Conservation (phyloP, 2,797 vertebrate genomes). For the Dicrostonyx torquatus region DNA sequence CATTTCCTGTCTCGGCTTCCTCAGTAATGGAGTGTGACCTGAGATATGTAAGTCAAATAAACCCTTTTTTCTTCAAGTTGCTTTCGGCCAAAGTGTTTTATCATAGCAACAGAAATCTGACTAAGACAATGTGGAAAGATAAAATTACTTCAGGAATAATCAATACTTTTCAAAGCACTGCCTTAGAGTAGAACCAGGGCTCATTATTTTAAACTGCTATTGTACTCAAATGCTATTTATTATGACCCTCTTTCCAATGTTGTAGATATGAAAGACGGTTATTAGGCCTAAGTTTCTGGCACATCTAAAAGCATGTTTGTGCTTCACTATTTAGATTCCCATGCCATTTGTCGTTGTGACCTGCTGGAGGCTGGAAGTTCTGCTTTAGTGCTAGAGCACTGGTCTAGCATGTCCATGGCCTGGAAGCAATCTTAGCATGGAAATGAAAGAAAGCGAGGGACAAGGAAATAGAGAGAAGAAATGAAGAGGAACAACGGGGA, state of each 20-base stretch:
- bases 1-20: background rate
- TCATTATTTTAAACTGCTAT: background rate
- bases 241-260: background rate
- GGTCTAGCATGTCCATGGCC: background rate
- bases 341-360: background rate
- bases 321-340: background rate
- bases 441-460: background rate
- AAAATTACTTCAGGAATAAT: background rate
- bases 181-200: background rate
- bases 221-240: background rate
- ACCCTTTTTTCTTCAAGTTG: background rate
- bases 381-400: too few species aligned
- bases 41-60: background rate
- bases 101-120: background rate
- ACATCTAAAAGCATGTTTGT: background rate
- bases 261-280: background rate
- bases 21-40: background rate
- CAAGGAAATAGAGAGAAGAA: background rate
- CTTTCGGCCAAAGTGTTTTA: background rate
- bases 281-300: conserved; percentile 9
- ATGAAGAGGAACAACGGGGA: background rate
- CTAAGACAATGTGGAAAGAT: background rate
- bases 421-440: background rate
- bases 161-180: background rate
- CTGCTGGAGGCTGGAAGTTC: too few species aligned